Evolutionary conservation across 92 coral and sea anemone genomes (phyloP).

Genomic region (Umimayanthus chanpuru): DNA sequence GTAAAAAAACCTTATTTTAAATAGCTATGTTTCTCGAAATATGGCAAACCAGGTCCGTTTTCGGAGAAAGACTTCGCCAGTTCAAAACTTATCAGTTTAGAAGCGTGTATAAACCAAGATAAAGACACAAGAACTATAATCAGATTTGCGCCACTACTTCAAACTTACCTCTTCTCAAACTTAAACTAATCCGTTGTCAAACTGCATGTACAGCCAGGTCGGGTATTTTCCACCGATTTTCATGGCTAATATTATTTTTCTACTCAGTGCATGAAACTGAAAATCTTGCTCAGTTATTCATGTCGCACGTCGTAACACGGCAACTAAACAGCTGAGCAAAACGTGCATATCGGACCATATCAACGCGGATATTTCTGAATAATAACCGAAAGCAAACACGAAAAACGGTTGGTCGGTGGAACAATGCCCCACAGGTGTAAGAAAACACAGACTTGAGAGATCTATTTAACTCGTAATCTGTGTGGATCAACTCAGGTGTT

Average conservation of each 20-base stretch:
- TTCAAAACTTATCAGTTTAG: neutral
- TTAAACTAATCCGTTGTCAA: neutral
- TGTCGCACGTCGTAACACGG: constrained; percentile 16
- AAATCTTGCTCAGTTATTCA: constrained; percentile 23
- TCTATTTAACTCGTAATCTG: neutral
- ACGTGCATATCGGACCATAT: constrained; percentile 18
- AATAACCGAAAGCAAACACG: constrained; percentile 14
- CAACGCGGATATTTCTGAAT: neutral
- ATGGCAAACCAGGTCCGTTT: neutral
- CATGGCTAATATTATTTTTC: neutral
- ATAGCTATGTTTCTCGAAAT: neutral
- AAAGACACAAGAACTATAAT: too few relatives aligned
- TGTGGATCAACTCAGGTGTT: constrained; percentile 11
- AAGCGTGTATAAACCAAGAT: neutral
- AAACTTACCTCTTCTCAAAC: neutral
- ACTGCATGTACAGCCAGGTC: neutral
- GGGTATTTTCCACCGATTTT: neutral
- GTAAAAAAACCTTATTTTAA: too few relatives aligned
- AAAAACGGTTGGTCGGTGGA: neutral
- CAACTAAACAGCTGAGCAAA: constrained; percentile 37
- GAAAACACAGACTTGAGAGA: neutral
- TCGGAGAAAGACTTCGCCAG: neutral
- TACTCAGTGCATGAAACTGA: neutral
- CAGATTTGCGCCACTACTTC: too few relatives aligned
- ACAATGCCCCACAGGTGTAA: constrained; percentile 2